A percentile compares a stretch with the other conserved stretches of the same genome.
Conservation (phyloP, 2,113 vertebrate species). For the Heterocephalus glaber region DNA sequence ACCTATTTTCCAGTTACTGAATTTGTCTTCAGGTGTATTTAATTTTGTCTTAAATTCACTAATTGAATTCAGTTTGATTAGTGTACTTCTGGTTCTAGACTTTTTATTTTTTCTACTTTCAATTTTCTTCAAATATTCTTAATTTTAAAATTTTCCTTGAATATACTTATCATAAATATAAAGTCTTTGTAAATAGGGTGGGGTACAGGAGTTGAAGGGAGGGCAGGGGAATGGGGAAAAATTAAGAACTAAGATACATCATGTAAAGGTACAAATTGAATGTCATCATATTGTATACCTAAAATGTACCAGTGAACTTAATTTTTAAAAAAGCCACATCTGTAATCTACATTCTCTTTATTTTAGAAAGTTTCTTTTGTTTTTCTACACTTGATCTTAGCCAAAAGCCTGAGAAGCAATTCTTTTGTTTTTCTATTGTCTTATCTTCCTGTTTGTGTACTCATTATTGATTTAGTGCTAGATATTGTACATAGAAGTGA, state of each 20-base stretch:
- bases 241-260: no score
- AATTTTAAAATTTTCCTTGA: neutral
- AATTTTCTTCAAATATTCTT: neutral
- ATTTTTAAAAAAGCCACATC: neutral
- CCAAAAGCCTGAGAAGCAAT: neutral
- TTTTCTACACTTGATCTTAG: neutral
- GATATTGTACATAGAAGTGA: constrained; percentile 7
- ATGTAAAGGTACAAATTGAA: no score
- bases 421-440: neutral
- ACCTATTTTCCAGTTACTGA: neutral
- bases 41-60: constrained; percentile 14
- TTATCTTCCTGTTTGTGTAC: neutral
- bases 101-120: neutral
- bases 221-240: no score
- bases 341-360: neutral
- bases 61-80: neutral
- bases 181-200: no score
- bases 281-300: no score
- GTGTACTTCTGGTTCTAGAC: constrained; percentile 27
- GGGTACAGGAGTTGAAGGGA: no score
- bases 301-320: no score
- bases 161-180: no score
- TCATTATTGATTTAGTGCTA: constrained; percentile 22
- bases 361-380: neutral
- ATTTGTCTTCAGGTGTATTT: neutral